Evolutionary conservation across 2,888 invertebrate genomes (phyloP), one percentile per base, ranked within the genome.

Genomic region (Cremastobaeus sp.): DNA sequence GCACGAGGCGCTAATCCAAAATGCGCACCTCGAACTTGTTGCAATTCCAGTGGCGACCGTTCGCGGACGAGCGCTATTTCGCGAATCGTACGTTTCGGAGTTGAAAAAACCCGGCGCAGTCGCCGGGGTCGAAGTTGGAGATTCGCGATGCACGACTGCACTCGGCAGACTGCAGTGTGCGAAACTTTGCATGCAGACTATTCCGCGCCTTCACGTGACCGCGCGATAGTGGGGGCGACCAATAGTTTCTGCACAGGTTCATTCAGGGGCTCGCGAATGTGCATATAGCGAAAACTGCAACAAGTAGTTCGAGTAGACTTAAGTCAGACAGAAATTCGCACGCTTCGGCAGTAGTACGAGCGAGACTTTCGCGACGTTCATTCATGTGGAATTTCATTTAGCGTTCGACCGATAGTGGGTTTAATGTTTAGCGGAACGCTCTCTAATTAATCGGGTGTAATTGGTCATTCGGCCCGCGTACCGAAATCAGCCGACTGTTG

Each of bases 231-330:
- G 65, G 74, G 77, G 79, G 77, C 74, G 76, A 57, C 75, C 79
- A 74, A 81, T 77, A 76, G 66, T 83, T 83, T 85, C 82, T 84
- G 84, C 88, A 84, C 86, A 34, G 57, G 55, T 64, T 62, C 57
- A 71, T 71, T 71, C 71, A 48, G 12, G 62, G 25, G 9, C 8
- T 4, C 18, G 50, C 35, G 57, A 12, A 68, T 68, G 52, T 70
- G 70, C 71, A 71, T 70, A 70, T 35, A 70, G 57, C 62, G 55
- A 62, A 70, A 59, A 68, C 72, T 68, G 62, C 68, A 64, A 54
- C 54, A 64, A 76, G 76, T 72, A 69, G 76, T 72, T 64, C 41
- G 57, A 34, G 6, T n/a, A 43, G 39, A 45, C 54, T 72, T 71
- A 9, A 43, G 71, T 54, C 71, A 48, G 75, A 5, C 71, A 21